Conservation (phyloP, 2,888 invertebrate species). For the Ellobium chinense region DNA sequence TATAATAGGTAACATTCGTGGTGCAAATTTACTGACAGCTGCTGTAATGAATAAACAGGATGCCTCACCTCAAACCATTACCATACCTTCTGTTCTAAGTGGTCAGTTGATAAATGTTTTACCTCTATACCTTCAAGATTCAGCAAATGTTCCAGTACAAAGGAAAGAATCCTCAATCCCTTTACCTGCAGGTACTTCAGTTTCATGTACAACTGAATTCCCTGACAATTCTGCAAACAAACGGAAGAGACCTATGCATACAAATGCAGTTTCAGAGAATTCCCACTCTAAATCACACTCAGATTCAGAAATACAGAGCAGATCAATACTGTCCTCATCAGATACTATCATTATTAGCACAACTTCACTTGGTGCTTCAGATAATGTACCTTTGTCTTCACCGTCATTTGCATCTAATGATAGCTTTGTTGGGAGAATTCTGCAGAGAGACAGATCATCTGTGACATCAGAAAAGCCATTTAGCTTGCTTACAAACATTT, state of each 20-base stretch:
- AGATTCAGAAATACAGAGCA: background rate
- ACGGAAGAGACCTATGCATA: too few relatives aligned
- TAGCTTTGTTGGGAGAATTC: background rate
- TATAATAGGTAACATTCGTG: conserved; percentile 18
- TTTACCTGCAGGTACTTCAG: too few relatives aligned
- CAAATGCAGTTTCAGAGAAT: background rate
- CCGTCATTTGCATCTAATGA: background rate
- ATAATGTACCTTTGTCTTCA: background rate
- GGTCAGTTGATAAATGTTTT: background rate
- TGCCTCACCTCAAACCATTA: background rate
- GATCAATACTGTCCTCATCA: conserved; percentile 3
- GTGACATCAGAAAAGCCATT: background rate
- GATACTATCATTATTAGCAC: conserved; percentile 32
- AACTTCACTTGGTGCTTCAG: background rate
- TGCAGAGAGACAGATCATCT: background rate
- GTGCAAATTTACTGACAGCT: conserved; percentile 8
- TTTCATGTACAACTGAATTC: too few relatives aligned
- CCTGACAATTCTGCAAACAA: too few relatives aligned
- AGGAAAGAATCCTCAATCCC: too few relatives aligned
- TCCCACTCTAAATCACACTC: background rate
- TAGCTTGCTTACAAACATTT: conserved; percentile 34
- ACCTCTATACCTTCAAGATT: background rate
- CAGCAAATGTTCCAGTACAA: background rate
- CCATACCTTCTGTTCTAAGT: background rate
- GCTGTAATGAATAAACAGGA: background rate